These are phyloP conservation scores for Stratiomys singularior DNA, from an alignment of 2,888 invertebrate genomes.

Conservation along the genomic window DNA sequence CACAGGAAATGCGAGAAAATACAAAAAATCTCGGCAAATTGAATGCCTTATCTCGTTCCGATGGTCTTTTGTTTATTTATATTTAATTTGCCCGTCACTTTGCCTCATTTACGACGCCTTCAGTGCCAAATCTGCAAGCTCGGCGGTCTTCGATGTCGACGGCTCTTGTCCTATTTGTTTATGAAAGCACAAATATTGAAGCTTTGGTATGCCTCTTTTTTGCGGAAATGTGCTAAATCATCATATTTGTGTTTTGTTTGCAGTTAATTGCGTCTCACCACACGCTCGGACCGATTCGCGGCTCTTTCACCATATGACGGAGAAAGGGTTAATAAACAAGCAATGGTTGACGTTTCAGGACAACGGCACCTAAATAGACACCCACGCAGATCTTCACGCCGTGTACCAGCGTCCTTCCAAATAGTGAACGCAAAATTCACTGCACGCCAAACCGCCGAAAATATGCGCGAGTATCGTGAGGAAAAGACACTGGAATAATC, in stretches of 20 bases:
- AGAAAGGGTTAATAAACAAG: conserved; percentile 11
- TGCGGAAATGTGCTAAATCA: not conserved
- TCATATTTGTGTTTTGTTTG: conserved; percentile 3
- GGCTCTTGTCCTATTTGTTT: not conserved
- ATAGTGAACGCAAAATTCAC: not conserved
- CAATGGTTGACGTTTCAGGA: conserved; percentile 20
- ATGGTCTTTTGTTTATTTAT: not conserved
- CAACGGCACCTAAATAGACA: conserved; percentile 11
- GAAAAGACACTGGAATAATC: not conserved
- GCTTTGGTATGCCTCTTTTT: not conserved
- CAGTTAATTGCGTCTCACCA: conserved; percentile 27
- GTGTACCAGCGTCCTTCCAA: not conserved
- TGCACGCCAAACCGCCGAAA: not conserved
- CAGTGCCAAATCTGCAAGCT: not conserved
- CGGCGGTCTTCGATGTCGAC: not conserved
- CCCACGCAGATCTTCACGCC: not conserved
- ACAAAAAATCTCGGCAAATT: not conserved
- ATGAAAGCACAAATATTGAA: not conserved
- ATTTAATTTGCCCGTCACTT: not conserved
- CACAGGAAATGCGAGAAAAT: conserved; percentile 8
- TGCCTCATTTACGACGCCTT: too few relatives aligned
- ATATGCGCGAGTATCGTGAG: not conserved
- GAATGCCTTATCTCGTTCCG: not conserved
- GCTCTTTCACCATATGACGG: not conserved
- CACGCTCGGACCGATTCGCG: not conserved